phyloP scores from a whole-genome alignment of 1,140 invertebrate species.

The Calephelis nemesis region DNA sequence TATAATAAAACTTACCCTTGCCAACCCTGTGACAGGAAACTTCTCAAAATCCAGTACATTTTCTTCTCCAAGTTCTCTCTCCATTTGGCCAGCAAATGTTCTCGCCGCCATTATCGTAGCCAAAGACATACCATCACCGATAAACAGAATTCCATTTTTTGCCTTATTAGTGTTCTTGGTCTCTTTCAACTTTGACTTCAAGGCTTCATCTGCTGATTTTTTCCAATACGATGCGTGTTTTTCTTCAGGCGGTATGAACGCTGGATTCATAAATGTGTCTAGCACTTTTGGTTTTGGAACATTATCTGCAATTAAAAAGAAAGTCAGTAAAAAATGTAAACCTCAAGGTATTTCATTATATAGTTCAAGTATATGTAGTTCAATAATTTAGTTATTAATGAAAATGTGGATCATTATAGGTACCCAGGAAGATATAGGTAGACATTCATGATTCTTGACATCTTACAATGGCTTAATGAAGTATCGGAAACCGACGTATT shows the following conservation, averaged over 20 bases:
- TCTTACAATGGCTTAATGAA: no score
- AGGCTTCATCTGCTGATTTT: conserved; percentile 44
- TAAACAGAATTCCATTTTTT: conserved; percentile 87
- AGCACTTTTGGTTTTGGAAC: conserved; percentile 54
- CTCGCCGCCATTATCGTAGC: conserved; percentile 86
- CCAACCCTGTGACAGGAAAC: conserved; percentile 86
- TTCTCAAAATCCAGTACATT: conserved; percentile 85
- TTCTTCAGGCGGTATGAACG: conserved; percentile 58
- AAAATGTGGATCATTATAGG: no score
- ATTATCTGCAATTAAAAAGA: conserved; percentile 40
- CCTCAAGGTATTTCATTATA: no score
- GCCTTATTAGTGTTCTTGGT: conserved; percentile 64
- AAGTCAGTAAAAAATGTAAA: conserved; percentile 1
- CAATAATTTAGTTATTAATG: no score
- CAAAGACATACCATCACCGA: conserved; percentile 91
- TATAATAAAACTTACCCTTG: conserved; percentile 76
- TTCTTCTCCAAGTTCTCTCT: conserved; percentile 83
- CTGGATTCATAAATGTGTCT: conserved; percentile 60
- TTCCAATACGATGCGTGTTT: conserved; percentile 63
- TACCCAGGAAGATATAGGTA: no score
- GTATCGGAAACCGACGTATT: no score
- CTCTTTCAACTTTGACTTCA: conserved; percentile 54
- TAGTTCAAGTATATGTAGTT: no score
- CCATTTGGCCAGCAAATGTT: conserved; percentile 83
- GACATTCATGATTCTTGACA: no score